Percentiles rank a stretch among this genome's conserved stretches.
phyloP scores from a whole-genome alignment of 2,797 vertebrate species.

The Hydrophis major region DNA sequence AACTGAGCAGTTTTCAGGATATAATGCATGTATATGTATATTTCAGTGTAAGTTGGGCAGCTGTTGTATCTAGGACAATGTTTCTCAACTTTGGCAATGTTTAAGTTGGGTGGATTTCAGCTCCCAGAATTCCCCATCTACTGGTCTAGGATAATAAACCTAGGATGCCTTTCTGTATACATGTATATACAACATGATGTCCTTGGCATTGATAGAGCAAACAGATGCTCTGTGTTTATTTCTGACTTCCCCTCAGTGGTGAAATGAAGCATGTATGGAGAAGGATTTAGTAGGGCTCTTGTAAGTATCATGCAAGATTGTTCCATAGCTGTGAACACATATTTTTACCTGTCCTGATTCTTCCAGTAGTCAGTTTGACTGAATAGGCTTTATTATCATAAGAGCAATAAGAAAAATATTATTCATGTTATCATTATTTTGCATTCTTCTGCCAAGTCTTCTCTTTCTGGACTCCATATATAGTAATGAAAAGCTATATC shows the following conservation, averaged over 20 bases:
- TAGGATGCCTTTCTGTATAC: neutral
- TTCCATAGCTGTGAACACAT: neutral
- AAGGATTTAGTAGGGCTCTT: slow-evolving; percentile 28
- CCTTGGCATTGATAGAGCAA: neutral
- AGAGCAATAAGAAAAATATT: neutral
- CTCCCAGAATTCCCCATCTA: neutral
- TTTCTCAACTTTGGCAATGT: neutral
- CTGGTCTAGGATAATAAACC: neutral
- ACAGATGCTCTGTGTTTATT: slow-evolving; percentile 10
- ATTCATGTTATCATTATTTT: neutral
- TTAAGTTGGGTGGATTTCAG: neutral
- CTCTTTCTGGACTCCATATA: neutral
- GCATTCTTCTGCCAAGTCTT: neutral
- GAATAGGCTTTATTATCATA: neutral
- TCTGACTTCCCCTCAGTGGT: neutral
- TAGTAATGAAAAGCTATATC: neutral
- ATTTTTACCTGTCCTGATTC: neutral
- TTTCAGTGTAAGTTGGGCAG: neutral
- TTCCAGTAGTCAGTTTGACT: neutral
- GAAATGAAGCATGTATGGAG: neutral
- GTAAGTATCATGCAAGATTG: neutral
- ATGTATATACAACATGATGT: neutral
- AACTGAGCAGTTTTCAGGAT: neutral
- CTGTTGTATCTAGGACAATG: neutral
- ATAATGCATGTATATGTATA: no score